Conservation (phyloP, 2,797 vertebrate genomes). For the Percopsis omiscomaycus region DNA sequence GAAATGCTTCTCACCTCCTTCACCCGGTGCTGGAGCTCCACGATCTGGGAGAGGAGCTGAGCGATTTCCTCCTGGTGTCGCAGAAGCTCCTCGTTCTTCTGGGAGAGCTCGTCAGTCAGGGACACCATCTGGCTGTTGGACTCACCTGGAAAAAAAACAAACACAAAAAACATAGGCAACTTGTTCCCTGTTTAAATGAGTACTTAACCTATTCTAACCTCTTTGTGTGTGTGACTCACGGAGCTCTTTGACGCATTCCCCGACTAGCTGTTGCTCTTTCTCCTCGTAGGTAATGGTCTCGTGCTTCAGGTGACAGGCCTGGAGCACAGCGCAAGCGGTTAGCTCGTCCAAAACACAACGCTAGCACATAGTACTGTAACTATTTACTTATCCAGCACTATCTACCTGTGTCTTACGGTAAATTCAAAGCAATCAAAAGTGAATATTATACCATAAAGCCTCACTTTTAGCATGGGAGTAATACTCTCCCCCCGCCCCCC, state of each 20-base stretch:
- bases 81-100: slow-evolving; percentile 89
- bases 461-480: no score
- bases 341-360: background rate
- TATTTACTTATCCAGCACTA: no score
- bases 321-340: slow-evolving; percentile 14
- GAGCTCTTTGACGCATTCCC: slow-evolving; percentile 95
- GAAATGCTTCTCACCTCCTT: slow-evolving; percentile 81
- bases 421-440: no score
- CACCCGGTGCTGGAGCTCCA: slow-evolving; percentile 91
- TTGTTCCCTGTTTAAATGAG: background rate
- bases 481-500: background rate
- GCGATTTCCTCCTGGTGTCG: slow-evolving; percentile 97
- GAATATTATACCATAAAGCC: no score
- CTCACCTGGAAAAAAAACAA: slow-evolving; percentile 79
- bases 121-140: slow-evolving; percentile 91
- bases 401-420: no score
- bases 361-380: background rate
- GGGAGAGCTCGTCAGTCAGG: slow-evolving; percentile 88
- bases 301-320: slow-evolving; percentile 92
- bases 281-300: slow-evolving; percentile 94
- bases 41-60: slow-evolving; percentile 91
- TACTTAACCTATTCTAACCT: background rate
- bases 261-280: slow-evolving; percentile 94
- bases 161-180: slow-evolving; percentile 2
- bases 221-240: slow-evolving; percentile 78